Evolutionary conservation across 2,888 invertebrate species (phyloP).

Genomic region (Tethea ocularis): DNA sequence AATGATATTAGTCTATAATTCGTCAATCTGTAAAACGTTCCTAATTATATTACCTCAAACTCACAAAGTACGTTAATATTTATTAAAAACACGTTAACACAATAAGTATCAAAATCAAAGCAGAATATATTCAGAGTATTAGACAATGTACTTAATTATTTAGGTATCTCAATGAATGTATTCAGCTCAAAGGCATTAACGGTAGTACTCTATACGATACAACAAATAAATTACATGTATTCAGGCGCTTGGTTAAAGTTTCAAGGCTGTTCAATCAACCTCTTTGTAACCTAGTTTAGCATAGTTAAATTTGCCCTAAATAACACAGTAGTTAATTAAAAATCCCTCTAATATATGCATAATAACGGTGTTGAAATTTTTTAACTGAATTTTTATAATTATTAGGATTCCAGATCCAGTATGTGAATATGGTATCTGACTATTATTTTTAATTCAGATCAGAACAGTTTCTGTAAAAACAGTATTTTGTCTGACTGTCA

Average conservation of each 20-base stretch:
- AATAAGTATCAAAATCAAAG: too few species aligned
- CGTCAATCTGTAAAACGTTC: too few species aligned
- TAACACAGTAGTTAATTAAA: slow-evolving; percentile 13
- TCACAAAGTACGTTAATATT: too few species aligned
- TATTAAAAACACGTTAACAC: too few species aligned
- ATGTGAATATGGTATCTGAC: too few species aligned
- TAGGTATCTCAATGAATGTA: background rate
- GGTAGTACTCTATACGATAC: background rate
- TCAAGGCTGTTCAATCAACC: slow-evolving; percentile 30
- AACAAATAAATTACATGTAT: slow-evolving; percentile 4
- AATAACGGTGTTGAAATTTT: too few species aligned
- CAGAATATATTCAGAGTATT: background rate
- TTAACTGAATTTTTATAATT: too few species aligned
- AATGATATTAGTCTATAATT: background rate
- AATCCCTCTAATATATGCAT: background rate
- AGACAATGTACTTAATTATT: background rate
- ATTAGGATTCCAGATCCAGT: too few species aligned
- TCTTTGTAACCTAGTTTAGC: slow-evolving; percentile 37
- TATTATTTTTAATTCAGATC: too few species aligned
- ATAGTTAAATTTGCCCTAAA: background rate
- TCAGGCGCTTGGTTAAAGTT: slow-evolving; percentile 21
- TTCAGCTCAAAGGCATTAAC: background rate
- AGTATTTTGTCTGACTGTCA: too few species aligned
- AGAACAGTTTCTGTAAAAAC: too few species aligned
- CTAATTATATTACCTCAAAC: too few species aligned